Base-by-base conservation (phyloP, 2,888 invertebrate genomes). In the Drosophila pseudotakahashii region DNA sequence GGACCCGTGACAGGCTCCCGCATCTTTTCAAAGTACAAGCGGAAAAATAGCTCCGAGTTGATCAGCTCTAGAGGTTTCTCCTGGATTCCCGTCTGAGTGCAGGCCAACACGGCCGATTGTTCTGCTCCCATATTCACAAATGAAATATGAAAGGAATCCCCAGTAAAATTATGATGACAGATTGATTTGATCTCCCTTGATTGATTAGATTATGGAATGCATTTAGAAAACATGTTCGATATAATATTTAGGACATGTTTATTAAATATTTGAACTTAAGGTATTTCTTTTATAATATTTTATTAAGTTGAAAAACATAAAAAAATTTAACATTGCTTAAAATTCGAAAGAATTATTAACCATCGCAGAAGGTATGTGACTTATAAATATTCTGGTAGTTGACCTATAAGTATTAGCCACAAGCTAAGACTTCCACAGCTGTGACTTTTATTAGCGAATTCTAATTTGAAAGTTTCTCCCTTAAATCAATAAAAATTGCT, bases 81-180 rank as follows among this genome's bases (percentile, higher is more conserved):
- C 0, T 62, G 68, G 16, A 47, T 61, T n/a, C 71, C 71, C 5
- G 73, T 79, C 66, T 82, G 73, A 0, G 83, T 76, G 51, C 79
- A 85, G 16, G 30, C 85, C 51, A 77, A 69, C 42, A 77, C 37
- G 3, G 85, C 83, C 2, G 81, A 82, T 44, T 85, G 85, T 26
- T 81, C 85, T 6, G 82, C 82, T 19, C 84, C 82, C 82, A 82
- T 82, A 3, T 51, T 73, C 7, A 9, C 16, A n/a, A 50, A 16
- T 42, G 10, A 41, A 14, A 2, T n/a, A 7, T 3, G 3, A 41
- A 19, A 3, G 5, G 10, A 9, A 34, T 5, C 11, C 6, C 2
- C 10, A 34, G 2, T 4, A 14, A 7, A 26, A 9, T 9, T 30
- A 16, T 7, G n/a, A 14, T 36, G 55, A 45, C 55, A 36, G 1